These are phyloP conservation scores for Aphelenchoides avenae DNA, from an alignment of 1,140 invertebrate species.

Conservation along the genomic window DNA sequence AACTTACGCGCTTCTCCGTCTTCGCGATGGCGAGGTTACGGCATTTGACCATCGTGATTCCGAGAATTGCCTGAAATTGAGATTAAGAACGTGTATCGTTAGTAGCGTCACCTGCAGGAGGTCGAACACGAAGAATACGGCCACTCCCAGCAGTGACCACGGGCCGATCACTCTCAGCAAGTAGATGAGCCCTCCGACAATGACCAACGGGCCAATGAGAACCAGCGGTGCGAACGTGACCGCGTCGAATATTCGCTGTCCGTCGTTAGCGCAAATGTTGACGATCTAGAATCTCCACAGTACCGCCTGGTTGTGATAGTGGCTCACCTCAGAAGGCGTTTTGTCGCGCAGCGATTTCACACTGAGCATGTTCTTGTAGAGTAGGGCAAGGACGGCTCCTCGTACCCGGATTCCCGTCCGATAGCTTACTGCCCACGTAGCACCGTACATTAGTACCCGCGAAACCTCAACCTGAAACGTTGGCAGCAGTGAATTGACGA, in stretches of 20 bases:
- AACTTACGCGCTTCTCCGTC: conserved; percentile 58
- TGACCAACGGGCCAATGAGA: conserved; percentile 67
- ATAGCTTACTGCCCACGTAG: conserved; percentile 66
- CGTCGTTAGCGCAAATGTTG: conserved; percentile 70
- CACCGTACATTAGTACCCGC: conserved; percentile 65
- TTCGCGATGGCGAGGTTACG: conserved; percentile 60
- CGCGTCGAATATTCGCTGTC: conserved; percentile 68
- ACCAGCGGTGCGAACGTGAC: conserved; percentile 67
- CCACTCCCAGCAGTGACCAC: conserved; percentile 67
- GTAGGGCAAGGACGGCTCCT: conserved; percentile 65
- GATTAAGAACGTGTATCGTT: conserved; percentile 12
- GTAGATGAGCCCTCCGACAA: conserved; percentile 66
- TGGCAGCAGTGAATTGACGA: neutral
- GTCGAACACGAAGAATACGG: conserved; percentile 68
- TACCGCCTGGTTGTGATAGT: neutral
- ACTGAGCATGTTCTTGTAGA: conserved; percentile 68
- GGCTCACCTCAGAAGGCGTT: conserved; percentile 66
- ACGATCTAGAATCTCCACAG: conserved; percentile 64
- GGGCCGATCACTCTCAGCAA: conserved; percentile 67
- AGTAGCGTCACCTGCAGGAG: conserved; percentile 66
- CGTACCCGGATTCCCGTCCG: conserved; percentile 67
- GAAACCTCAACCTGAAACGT: conserved; percentile 66
- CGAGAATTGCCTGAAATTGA: conserved; percentile 62
- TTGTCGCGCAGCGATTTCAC: conserved; percentile 65
- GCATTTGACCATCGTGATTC: conserved; percentile 59